Conservation (phyloP, 2,797 vertebrate species). For the Nasua narica region DNA sequence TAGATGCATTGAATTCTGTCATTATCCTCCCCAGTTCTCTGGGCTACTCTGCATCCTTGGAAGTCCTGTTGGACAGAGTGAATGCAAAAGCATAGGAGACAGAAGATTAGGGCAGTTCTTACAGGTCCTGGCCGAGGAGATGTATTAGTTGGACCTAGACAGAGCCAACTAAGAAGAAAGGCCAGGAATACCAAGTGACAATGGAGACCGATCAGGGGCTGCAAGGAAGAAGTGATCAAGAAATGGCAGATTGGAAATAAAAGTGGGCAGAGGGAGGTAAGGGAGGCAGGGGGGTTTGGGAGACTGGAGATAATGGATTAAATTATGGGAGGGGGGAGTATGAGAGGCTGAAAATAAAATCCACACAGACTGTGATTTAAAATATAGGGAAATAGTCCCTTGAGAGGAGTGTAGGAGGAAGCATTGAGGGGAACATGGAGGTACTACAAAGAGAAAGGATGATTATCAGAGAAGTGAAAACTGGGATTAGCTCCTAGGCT, state of each 20-base stretch:
- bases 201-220: neutral
- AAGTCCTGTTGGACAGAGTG: constrained; percentile 7
- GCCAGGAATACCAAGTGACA: neutral
- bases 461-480: constrained; percentile 48
- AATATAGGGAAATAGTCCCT: neutral
- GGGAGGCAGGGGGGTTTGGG: no score
- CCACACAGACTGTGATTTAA: neutral
- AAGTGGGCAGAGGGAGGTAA: neutral
- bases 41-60: constrained; percentile 47
- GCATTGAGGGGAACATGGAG: neutral
- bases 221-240: neutral
- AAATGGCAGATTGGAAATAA: neutral
- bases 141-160: neutral
- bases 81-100: neutral
- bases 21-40: neutral
- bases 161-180: neutral
- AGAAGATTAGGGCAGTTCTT: neutral
- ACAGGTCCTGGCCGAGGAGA: neutral
- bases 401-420: constrained; percentile 22
- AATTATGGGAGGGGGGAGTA: neutral
- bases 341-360: neutral
- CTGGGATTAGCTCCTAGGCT: constrained; percentile 9
- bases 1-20: constrained; percentile 27
- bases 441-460: neutral
- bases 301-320: neutral